Base-by-base conservation (phyloP, 2,113 vertebrate genomes). In the Mungos mungo region DNA sequence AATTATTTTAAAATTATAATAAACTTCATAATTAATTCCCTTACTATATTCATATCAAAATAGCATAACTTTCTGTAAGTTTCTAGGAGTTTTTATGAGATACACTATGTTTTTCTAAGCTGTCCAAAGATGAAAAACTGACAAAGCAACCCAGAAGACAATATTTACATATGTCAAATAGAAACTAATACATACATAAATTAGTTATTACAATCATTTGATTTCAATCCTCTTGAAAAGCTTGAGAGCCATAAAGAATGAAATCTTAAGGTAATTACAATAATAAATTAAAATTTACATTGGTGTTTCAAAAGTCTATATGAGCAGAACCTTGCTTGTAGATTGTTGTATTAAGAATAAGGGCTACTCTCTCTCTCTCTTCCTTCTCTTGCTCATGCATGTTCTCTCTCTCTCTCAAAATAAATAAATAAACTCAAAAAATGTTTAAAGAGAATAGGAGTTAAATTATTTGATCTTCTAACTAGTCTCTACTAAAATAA, bases 71-170 rank as follows among this genome's bases (percentile, higher is more conserved):
- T 77, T 60, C 88, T 38, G 1, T 83, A 84, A 97, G 3, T 41
- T 41, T 6, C 41, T 41, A 41, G 7, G 21, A 83, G 6, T 66
- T 97, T 88, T 85, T 95, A 88, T 77, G 85, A 92, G 23, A 76
- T 50, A 72, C 7, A 31, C 4, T 74, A 63, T 45, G 8, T 5
- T 89, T 90, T 95, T 45, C 68, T 77, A 93, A 93, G 12, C 19
- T 92, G 2, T 11, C 21, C 23, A 88, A 96, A 60, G 21, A 66
- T 90, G 50, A 93, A 93, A 96, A 86, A 74, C 77, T 69, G 84
- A 76, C 23, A 69, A 18, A 69, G 9, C 54, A 81, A 86, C 38
- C n/a, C 14, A 93, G 63, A 69, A 69, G 57, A 84, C 31, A 87
- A 52, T 57, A 60, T 54, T 80, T 84, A 66, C 21, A 57, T 52